Evolutionary conservation across 2,113 vertebrate species (phyloP).

Genomic region (Mustela lutreola): DNA sequence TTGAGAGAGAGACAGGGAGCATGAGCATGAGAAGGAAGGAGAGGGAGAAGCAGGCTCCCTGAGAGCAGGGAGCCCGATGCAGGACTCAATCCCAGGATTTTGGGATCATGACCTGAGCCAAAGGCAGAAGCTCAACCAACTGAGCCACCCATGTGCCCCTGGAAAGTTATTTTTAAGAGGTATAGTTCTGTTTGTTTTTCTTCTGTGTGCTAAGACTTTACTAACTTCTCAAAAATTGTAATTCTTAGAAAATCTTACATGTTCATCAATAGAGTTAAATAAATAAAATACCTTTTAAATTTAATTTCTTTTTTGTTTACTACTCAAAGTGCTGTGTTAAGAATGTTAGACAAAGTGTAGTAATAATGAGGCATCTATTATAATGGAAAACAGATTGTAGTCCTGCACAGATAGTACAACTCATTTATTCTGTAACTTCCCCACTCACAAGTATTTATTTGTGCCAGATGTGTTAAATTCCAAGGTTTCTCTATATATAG

Average conservation of each 20-base stretch:
- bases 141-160: background rate
- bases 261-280: background rate
- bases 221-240: background rate
- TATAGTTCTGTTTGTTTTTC: constrained; percentile 22
- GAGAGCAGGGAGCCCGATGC: too few species aligned
- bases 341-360: background rate
- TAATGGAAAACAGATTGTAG: background rate
- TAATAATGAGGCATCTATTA: background rate
- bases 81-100: too few species aligned
- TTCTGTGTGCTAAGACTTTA: background rate
- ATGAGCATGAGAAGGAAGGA: too few species aligned
- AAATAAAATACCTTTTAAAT: background rate
- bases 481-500: background rate
- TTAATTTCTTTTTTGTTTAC: background rate
- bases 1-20: too few species aligned
- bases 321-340: background rate
- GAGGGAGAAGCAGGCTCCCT: too few species aligned
- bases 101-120: too few species aligned
- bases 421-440: background rate
- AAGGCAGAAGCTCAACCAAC: too few species aligned
- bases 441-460: background rate
- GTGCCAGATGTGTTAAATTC: background rate
- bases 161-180: constrained; percentile 32
- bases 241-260: background rate
- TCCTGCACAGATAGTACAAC: background rate